Conservation (phyloP, 2,797 vertebrate genomes). For the Spea hammondii region DNA sequence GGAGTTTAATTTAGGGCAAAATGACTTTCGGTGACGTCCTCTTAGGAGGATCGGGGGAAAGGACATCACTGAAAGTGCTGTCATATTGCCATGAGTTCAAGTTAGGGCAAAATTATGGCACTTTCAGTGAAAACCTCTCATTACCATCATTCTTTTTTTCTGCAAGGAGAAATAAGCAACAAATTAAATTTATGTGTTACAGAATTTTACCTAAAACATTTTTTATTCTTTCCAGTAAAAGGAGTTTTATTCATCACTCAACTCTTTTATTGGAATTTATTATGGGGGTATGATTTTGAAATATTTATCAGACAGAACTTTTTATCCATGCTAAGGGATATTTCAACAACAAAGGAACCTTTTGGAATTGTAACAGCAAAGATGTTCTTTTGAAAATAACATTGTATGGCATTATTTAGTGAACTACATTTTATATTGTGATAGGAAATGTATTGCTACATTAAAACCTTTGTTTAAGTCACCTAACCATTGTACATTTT, state of each 20-base stretch:
- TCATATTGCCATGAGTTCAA: too few relatives aligned
- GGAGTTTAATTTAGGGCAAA: too few relatives aligned
- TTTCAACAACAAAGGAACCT: slow-evolving; percentile 15
- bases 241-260: slow-evolving; percentile 17
- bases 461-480: slow-evolving; percentile 40
- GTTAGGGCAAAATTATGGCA: too few relatives aligned
- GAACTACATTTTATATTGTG: slow-evolving; percentile 31
- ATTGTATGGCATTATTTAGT: slow-evolving; percentile 26
- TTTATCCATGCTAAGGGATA: slow-evolving; percentile 34
- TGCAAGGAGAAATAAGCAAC: neutral
- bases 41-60: too few relatives aligned
- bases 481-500: slow-evolving; percentile 8
- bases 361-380: slow-evolving; percentile 15
- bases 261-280: neutral
- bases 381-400: slow-evolving; percentile 34
- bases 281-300: slow-evolving; percentile 30
- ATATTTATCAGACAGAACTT: slow-evolving; percentile 44
- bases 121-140: too few relatives aligned
- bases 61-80: too few relatives aligned
- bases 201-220: slow-evolving; percentile 3
- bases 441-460: slow-evolving; percentile 17
- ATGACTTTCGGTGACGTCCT: too few relatives aligned
- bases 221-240: slow-evolving; percentile 12
- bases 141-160: too few relatives aligned
- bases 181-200: slow-evolving; percentile 1